Base-by-base conservation (phyloP, 2,888 invertebrate species). In the Anodontia alba region DNA sequence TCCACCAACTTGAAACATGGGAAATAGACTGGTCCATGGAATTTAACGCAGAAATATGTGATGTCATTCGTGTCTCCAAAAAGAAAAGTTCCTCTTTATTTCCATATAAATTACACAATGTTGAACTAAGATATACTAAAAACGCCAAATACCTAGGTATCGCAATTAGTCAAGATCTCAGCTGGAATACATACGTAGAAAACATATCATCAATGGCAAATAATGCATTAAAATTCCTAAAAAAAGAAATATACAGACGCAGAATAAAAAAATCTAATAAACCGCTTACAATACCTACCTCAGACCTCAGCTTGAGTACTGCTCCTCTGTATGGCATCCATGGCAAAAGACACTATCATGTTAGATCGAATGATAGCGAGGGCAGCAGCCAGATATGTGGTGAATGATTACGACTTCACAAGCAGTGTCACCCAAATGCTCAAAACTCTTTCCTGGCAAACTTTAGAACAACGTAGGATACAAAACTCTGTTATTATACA, bases 361-460 rank as follows among this genome's bases (percentile, higher is more conserved):
- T 36, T 68, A 75, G 29, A 20, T 68, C 12, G 74, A 62, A 43
- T 43, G 62, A 42, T 73, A 15, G 46, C 62, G 43, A 38, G 73
- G 36, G 73, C 73, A 15, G 74, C 74, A 38, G 74, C 74, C 49
- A 67, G 51, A 68, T 75, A 75, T 67, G 67, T 75, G 2, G 49
- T 46, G 1, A 68, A 68, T 67, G 51, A 68, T 36, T 68, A 75
- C 51, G 42, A 17, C 38, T 51, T 23, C 36, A 46, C 46, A n/a
- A 75, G 73, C 29, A 74, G 73, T 43, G 73, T 73, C 17, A 43
- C 66, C 12, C 5, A 66, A 49, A 75, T 75, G 74, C 31, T 75
- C 17, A 29, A 46, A 12, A 68, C n/a, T 36, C 68, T 75, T 20
- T 31, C 36, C 26, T 67, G 67, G 51, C 43, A n/a, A 29, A 31